These are phyloP conservation scores for Aurelia coerulea DNA, from an alignment of 30 jellyfish, hydroid and myxozoan species.

Conservation along the genomic window DNA sequence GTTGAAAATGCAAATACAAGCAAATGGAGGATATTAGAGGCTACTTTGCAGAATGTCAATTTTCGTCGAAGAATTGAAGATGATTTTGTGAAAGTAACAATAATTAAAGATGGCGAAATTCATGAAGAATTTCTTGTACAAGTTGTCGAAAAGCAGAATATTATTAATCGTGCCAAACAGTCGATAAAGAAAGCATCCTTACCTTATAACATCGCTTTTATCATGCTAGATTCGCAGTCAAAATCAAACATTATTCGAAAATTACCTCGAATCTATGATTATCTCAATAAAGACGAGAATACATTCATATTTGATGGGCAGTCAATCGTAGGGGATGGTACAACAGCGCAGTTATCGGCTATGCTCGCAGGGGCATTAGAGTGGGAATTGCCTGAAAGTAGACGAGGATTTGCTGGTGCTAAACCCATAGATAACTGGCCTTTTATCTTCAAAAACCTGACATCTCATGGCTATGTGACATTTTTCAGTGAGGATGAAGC, in stretches of 20 bases:
- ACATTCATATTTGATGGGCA: constrained; percentile 69
- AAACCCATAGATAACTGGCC: constrained; percentile 84
- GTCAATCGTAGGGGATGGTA: constrained; percentile 92
- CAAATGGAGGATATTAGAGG: constrained; percentile 27
- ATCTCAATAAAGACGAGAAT: constrained; percentile 19
- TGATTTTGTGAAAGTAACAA: constrained; percentile 28
- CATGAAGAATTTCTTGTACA: constrained; percentile 63
- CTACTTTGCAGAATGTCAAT: neutral
- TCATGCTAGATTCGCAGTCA: constrained; percentile 84
- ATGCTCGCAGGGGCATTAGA: constrained; percentile 64
- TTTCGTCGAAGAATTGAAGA: constrained; percentile 11
- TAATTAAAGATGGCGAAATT: constrained; percentile 14
- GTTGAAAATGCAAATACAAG: neutral
- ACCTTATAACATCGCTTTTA: constrained; percentile 55
- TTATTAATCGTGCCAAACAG: constrained; percentile 3
- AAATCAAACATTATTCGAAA: constrained; percentile 68
- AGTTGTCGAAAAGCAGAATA: constrained; percentile 1
- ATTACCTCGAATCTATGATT: constrained; percentile 46
- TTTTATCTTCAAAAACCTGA: constrained; percentile 45
- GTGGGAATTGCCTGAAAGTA: constrained; percentile 80
- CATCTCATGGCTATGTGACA: constrained; percentile 66
- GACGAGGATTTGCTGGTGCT: constrained; percentile 68
- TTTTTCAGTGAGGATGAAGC: constrained; percentile 77
- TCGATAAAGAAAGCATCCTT: neutral
- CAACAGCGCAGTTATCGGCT: constrained; percentile 87